Evolutionary conservation across 2,888 invertebrate species (phyloP).

Genomic region (Acleris emargana): DNA sequence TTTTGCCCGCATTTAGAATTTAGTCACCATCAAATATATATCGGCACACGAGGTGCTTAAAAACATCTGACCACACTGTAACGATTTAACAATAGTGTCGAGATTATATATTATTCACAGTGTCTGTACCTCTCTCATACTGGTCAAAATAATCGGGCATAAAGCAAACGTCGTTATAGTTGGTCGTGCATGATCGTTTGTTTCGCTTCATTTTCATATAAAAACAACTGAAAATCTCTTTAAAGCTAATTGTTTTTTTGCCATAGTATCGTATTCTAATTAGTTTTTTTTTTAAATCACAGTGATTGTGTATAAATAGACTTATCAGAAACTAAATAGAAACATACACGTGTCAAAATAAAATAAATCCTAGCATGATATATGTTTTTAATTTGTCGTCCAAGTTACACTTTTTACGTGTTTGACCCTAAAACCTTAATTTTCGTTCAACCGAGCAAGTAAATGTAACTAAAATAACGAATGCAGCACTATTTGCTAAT

Average conservation of each 20-base stretch:
- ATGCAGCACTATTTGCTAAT: background rate
- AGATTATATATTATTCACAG: too few species aligned
- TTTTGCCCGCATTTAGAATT: too few species aligned
- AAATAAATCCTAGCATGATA: too few species aligned
- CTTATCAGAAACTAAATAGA: too few species aligned
- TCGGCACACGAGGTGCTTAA: too few species aligned
- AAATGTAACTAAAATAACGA: background rate
- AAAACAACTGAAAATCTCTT: background rate
- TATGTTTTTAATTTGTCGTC: too few species aligned
- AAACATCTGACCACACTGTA: too few species aligned
- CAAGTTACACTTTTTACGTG: too few species aligned
- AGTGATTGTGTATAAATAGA: background rate
- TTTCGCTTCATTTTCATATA: slow-evolving; percentile 23
- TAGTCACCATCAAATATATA: too few species aligned
- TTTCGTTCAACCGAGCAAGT: background rate
- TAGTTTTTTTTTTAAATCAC: background rate
- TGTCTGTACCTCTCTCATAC: too few species aligned
- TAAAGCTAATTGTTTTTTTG: background rate
- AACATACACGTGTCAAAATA: too few species aligned
- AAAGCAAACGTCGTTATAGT: background rate
- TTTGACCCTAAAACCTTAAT: background rate
- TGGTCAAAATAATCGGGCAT: background rate
- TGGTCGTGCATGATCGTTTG: slow-evolving; percentile 20
- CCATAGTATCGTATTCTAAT: background rate
- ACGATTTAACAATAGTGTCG: too few species aligned